These are phyloP conservation scores for Prolemur simus DNA, from an alignment of 2,113 vertebrate genomes.

Conservation along the genomic window DNA sequence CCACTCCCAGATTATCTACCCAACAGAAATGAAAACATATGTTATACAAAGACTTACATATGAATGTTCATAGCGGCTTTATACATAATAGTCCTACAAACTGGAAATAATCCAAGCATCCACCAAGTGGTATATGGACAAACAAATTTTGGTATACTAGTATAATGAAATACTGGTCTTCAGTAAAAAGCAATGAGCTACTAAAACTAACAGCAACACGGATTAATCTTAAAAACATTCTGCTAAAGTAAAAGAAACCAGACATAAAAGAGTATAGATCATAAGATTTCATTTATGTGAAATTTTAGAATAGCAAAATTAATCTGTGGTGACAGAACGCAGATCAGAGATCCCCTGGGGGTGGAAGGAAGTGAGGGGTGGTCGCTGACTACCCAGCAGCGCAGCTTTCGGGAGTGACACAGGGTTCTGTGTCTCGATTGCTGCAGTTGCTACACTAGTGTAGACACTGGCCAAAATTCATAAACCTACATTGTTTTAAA, in stretches of 20 bases:
- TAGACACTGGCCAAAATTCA: neutral
- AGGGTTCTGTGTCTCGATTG: neutral
- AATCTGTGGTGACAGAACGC: neutral
- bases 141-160: neutral
- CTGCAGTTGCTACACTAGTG: neutral
- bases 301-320: constrained; percentile 31
- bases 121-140: neutral
- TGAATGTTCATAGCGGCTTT: neutral
- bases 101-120: constrained; percentile 28
- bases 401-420: neutral
- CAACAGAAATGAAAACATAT: too few relatives aligned
- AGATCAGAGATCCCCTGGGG: neutral
- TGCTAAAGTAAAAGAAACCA: neutral
- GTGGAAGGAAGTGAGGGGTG: neutral
- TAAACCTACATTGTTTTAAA: neutral
- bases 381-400: neutral
- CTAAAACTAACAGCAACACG: neutral
- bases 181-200: neutral
- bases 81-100: neutral
- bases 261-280: neutral
- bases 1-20: too few relatives aligned
- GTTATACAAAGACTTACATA: neutral
- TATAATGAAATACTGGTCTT: neutral
- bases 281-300: neutral
- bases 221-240: too few relatives aligned